These are phyloP conservation scores for Drosophila santomea DNA, from an alignment of 1,140 invertebrate species.

Conservation along the genomic window DNA sequence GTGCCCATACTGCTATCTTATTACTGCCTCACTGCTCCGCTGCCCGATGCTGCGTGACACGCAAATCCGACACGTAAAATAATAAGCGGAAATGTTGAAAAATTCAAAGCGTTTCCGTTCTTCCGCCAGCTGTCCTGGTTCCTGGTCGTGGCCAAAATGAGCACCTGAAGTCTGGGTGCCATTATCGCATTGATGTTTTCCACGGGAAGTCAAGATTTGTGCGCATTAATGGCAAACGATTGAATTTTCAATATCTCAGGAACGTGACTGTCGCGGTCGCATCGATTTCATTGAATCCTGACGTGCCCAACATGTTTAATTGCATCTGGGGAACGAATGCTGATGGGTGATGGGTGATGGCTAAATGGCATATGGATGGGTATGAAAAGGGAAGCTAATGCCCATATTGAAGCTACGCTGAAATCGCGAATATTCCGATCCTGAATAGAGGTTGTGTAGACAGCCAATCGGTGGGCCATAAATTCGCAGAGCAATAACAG, in stretches of 20 bases:
- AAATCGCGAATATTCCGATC: constrained; percentile 12
- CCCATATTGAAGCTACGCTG: constrained; percentile 28
- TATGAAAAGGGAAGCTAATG: not conserved
- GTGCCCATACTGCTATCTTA: constrained; percentile 1
- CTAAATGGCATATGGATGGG: constrained; percentile 7
- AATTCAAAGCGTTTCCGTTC: constrained; percentile 76
- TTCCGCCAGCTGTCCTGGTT: not conserved
- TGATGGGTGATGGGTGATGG: not conserved
- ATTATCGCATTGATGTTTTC: constrained; percentile 76
- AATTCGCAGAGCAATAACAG: constrained; percentile 48
- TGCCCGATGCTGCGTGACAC: constrained; percentile 63
- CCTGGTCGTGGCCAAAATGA: constrained; percentile 11
- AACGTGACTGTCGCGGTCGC: constrained; percentile 67
- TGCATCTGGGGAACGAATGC: constrained; percentile 21
- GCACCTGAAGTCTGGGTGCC: constrained; percentile 46
- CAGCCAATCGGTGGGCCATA: constrained; percentile 44
- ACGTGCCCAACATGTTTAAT: constrained; percentile 80
- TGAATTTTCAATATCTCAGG: constrained; percentile 81
- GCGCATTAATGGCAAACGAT: constrained; percentile 75
- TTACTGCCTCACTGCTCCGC: constrained; percentile 26
- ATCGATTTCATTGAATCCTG: constrained; percentile 76
- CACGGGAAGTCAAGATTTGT: constrained; percentile 75
- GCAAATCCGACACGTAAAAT: constrained; percentile 78
- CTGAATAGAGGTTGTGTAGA: constrained; percentile 4
- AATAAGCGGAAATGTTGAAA: constrained; percentile 83